Conservation (phyloP, 2,888 invertebrate species). For the Chloroclysta siterata region DNA sequence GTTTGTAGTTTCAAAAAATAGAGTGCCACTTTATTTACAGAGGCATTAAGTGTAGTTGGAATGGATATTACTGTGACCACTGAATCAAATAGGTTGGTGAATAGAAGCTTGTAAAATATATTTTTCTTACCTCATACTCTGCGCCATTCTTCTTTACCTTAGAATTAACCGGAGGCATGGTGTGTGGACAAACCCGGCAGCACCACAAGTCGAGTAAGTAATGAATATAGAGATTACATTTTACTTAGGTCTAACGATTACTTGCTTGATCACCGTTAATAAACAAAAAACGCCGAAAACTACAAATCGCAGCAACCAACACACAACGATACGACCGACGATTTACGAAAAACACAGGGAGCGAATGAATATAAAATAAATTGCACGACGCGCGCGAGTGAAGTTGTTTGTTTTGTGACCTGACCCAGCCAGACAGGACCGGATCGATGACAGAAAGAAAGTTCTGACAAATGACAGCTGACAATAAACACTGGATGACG, state of each 20-base stretch:
- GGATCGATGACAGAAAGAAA: neutral
- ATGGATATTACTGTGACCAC: neutral
- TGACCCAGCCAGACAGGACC: too few species aligned
- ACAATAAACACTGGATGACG: neutral
- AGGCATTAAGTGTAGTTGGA: neutral
- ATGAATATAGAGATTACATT: constrained; percentile 18
- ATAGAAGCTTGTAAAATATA: constrained; percentile 10
- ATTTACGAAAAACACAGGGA: constrained; percentile 1
- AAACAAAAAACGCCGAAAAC: constrained; percentile 55
- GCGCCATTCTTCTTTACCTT: constrained; percentile 77
- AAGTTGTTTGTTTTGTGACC: neutral
- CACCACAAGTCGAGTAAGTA: neutral
- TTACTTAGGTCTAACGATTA: neutral
- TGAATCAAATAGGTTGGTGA: neutral
- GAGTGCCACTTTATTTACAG: neutral
- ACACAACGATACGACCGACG: neutral
- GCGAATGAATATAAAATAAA: constrained; percentile 1
- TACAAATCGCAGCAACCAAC: constrained; percentile 40
- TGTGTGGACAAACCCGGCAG: constrained; percentile 30
- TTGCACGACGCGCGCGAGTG: neutral
- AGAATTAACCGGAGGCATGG: constrained; percentile 80
- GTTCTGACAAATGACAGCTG: neutral
- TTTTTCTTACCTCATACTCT: constrained; percentile 78
- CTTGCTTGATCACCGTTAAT: constrained; percentile 33
- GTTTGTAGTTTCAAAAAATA: neutral